Evolutionary conservation across 2,888 invertebrate species (phyloP).

Genomic region (Eurytoma californica): DNA sequence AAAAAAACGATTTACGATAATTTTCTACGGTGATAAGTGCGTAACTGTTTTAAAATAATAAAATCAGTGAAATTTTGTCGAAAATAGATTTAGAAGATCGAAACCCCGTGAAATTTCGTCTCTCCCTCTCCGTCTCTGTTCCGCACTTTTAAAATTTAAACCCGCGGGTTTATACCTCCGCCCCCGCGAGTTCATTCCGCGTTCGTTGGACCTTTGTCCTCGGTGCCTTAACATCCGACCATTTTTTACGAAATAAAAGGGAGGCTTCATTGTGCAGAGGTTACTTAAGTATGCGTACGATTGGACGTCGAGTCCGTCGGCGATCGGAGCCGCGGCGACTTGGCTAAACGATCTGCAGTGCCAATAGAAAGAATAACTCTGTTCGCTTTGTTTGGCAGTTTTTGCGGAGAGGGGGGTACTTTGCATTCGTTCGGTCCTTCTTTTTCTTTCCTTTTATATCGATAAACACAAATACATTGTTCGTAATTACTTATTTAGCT

Average conservation of each 20-base stretch:
- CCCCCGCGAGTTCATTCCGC: neutral
- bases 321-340: too few species aligned
- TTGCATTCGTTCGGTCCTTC: slow-evolving; percentile 10
- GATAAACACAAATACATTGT: slow-evolving; percentile 58
- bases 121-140: neutral
- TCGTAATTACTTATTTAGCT: slow-evolving; percentile 57
- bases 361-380: slow-evolving; percentile 1
- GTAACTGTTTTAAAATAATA: too few species aligned
- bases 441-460: slow-evolving; percentile 19
- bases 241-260: neutral
- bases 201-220: too few species aligned
- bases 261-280: neutral
- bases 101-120: neutral
- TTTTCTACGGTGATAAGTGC: too few species aligned
- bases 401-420: neutral
- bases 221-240: too few species aligned
- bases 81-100: too few species aligned
- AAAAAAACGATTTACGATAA: too few species aligned
- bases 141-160: neutral
- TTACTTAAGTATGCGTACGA: neutral
- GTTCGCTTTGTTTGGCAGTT: neutral
- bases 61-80: too few species aligned
- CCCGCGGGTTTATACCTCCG: neutral
- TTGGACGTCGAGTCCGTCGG: neutral
- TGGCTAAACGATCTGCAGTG: too few species aligned